These are phyloP conservation scores for Dallia pectoralis DNA, from an alignment of 2,797 vertebrate species.

Conservation along the genomic window DNA sequence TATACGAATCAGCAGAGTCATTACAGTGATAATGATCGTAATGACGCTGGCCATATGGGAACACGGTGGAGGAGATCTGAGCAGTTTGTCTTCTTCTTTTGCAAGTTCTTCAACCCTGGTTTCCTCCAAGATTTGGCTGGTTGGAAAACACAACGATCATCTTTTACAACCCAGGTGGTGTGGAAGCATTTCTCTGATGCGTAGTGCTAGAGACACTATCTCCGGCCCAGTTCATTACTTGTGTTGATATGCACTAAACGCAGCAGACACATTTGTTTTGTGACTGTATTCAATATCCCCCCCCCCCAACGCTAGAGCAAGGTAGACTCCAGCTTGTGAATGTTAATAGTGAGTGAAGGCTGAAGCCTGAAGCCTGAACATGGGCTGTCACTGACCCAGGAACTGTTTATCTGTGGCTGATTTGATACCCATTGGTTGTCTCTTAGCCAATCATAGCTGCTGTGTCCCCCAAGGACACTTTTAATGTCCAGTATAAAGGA, in stretches of 20 bases:
- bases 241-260: not conserved
- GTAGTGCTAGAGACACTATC: not conserved
- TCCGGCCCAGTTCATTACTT: not conserved
- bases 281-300: not conserved
- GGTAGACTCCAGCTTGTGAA: not conserved
- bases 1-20: constrained; percentile 42
- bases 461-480: not conserved
- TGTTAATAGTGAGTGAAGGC: not conserved
- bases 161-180: not conserved
- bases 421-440: not conserved
- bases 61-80: constrained; percentile 24
- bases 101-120: not conserved
- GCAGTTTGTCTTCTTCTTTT: constrained; percentile 20
- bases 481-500: not conserved
- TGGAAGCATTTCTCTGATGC: not conserved
- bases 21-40: constrained; percentile 54
- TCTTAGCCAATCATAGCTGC: not conserved
- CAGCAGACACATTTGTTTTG: not conserved
- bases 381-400: not conserved
- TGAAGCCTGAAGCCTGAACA: not conserved
- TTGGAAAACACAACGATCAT: not conserved
- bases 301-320: not conserved
- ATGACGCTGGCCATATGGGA: constrained; percentile 24
- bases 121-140: not conserved
- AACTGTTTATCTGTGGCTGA: not conserved